Evolutionary conservation across 2,113 vertebrate genomes (phyloP), one percentile per base, ranked within the genome.

Genomic region (Erythrolamprus reginae): DNA sequence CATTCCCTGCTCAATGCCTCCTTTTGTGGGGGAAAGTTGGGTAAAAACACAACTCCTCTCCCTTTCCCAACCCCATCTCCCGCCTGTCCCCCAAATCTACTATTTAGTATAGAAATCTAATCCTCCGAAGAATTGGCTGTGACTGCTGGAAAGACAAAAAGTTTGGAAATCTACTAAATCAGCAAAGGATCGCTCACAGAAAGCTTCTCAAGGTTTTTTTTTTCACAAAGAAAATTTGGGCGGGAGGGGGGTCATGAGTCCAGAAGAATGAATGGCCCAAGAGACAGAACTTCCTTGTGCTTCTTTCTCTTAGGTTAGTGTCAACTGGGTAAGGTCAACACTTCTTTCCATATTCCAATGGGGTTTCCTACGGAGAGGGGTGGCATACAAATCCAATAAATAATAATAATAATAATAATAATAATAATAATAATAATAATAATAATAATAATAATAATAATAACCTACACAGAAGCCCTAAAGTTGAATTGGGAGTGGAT

Each of bases 111-210:
- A 53, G 50, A 23, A 3, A 26, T 53, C 61, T 52, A 50, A 42
- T 53, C 84, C 84, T 65, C 5, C 13, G 19, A 52, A 85, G 28
- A 50, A 13, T 24, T 77, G 83, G 83, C 48, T 42, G 26, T 17
- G 1, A 2, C 51, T 47, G 28, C 51, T 86, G 38, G 24, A 17
- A 82, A 82, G 9, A 12, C 58, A 87, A 21, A 48, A 86, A 90
- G 58, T 89, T 85, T 56, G 42, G 23, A 7, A 83, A 65, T 85
- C 82, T 45, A 90, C 17, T 42, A 55, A 93, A 94, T 83, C 84
- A 94, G 87, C 92, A 93, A 91, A 61, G 85, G 1, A 90, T 65
- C 45, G 38, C 42, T 85, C 48, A 15, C 4, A 4, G 84, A 65
- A 21, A 47, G 48, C 12, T 1, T 53, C 1, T 19, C 90, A 10